Evolutionary conservation across 2,113 vertebrate species (phyloP).

Genomic region (Callipepla squamata): DNA sequence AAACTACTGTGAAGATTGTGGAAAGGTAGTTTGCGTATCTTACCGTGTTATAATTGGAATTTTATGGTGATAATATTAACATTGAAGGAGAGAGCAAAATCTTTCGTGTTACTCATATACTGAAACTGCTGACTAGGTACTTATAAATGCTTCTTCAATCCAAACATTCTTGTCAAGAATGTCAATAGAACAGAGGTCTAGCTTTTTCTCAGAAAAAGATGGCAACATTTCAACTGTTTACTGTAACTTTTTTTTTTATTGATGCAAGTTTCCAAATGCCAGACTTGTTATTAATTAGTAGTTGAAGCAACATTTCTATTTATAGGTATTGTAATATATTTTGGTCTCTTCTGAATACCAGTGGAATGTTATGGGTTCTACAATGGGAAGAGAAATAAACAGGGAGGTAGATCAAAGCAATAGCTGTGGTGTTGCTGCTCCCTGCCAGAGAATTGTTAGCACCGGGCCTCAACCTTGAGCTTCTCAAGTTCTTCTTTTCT

Average conservation of each 20-base stretch:
- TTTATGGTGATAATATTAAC: not conserved
- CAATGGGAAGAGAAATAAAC: conserved; percentile 56
- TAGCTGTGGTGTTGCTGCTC: conserved; percentile 31
- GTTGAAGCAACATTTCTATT: conserved; percentile 74
- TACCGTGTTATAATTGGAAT: not conserved
- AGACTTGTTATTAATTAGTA: conserved; percentile 76
- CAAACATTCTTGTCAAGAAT: not conserved
- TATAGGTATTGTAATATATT: conserved; percentile 75
- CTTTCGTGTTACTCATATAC: not conserved
- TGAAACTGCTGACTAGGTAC: not conserved
- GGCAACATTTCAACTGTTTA: conserved; percentile 7
- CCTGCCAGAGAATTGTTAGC: conserved; percentile 1
- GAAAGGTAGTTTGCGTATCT: not conserved
- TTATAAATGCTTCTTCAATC: not conserved
- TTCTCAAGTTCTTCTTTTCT: not conserved
- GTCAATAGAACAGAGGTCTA: not conserved
- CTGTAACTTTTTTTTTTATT: conserved; percentile 67
- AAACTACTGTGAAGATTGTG: not conserved
- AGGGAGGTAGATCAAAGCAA: conserved; percentile 57
- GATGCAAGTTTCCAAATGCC: conserved; percentile 61
- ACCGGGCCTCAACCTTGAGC: not conserved
- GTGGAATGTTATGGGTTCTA: conserved; percentile 70
- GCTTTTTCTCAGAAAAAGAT: conserved; percentile 5
- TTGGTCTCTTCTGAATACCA: conserved; percentile 65
- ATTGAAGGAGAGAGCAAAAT: not conserved